Evolutionary conservation across 2,113 vertebrate species (phyloP), one percentile per base, ranked within the genome.

Genomic region (Dicaeum eximium): DNA sequence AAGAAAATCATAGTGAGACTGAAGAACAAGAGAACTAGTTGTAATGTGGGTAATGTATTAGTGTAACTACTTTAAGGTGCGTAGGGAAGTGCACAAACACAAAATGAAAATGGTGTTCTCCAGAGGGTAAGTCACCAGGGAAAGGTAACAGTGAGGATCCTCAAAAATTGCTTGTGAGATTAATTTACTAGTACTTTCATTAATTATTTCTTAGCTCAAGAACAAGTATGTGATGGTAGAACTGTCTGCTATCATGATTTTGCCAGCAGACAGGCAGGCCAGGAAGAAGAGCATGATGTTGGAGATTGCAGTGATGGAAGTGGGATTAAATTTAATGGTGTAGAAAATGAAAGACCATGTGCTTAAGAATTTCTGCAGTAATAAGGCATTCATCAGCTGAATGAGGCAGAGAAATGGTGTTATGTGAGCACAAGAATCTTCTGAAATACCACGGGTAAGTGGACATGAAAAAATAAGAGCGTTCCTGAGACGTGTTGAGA

Each of bases 381-480:
- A 78, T 60, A 42, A 65, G 20, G 12, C 51, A 37, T 45, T 73
- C 5, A 53, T 24, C 40, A 79, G 25, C 25, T 82, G 71, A 95
- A 50, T 10, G 9, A 82, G 25, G 28, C 54, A 69, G 40, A 85
- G 24, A 67, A 78, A 38, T 10, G 16, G 11, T 45, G 23, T n/a
- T 18, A 7, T 21, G 13, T 42, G 25, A 86, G 35, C 19, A 51
- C 16, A 56, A n/a, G 2, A 54, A 18, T 65, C 44, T 62, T 93
- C 48, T 69, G 38, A 45, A 12, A 13, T 20, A 58, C 9, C 5
- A 24, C 0, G 0, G 33, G 37, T 28, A 78, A 31, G 12, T 3
- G 45, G 44, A 8, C 17, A 45, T 56, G 28, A 58, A 72, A 75
- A 62, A 30, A 5, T 51, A 42, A 50, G 40, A 13, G 5, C 1